These are phyloP conservation scores for Eledona agricola DNA, from an alignment of 2,888 invertebrate species.

Conservation along the genomic window DNA sequence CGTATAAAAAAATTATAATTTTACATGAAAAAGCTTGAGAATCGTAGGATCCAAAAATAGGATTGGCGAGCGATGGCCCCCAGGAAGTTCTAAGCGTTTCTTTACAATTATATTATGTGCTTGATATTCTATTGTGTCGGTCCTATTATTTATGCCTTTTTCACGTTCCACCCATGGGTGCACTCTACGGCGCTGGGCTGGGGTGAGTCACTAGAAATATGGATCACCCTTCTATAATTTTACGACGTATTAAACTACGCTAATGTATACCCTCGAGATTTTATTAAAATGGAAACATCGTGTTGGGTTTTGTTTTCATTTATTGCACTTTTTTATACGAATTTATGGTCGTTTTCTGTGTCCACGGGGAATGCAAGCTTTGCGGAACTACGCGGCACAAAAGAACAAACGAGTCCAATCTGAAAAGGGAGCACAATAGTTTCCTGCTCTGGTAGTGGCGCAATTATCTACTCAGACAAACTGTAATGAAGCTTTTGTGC, in stretches of 20 bases:
- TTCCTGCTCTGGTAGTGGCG: slow-evolving; percentile 32
- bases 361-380: slow-evolving; percentile 1
- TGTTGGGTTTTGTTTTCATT: too few relatives aligned
- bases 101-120: too few relatives aligned
- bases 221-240: slow-evolving; percentile 16
- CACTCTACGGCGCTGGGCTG: slow-evolving; percentile 21
- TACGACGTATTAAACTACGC: slow-evolving; percentile 23
- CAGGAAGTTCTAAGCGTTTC: too few relatives aligned
- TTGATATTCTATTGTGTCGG: neutral
- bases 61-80: too few relatives aligned
- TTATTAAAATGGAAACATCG: slow-evolving; percentile 16
- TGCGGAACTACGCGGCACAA: slow-evolving; percentile 18
- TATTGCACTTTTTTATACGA: too few relatives aligned
- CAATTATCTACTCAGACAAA: slow-evolving; percentile 39
- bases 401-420: slow-evolving; percentile 25
- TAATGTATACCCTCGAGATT: slow-evolving; percentile 21
- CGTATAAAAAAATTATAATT: too few relatives aligned
- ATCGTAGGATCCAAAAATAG: too few relatives aligned
- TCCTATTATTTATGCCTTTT: slow-evolving; percentile 1
- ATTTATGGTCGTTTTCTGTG: too few relatives aligned
- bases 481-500: slow-evolving; percentile 38
- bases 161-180: slow-evolving; percentile 1
- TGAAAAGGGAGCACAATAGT: slow-evolving; percentile 23
- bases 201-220: slow-evolving; percentile 21
- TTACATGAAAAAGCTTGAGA: too few relatives aligned